phyloP scores from a whole-genome alignment of 2,888 invertebrate genomes.

The Conistra vaccinii region DNA sequence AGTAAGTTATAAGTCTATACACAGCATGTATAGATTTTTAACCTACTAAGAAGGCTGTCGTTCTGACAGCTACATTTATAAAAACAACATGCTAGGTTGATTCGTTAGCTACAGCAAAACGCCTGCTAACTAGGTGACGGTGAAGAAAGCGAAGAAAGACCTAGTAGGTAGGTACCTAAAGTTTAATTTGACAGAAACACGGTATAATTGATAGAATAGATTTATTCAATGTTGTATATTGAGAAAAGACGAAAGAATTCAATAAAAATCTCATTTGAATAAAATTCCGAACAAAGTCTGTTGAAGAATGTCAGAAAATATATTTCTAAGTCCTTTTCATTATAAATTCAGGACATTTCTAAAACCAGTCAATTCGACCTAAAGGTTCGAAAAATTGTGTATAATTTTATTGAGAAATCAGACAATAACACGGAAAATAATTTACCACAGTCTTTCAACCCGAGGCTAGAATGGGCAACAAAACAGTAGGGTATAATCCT shows the following conservation, averaged over 20 bases:
- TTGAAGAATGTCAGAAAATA: constrained; percentile 22
- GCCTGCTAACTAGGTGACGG: background rate
- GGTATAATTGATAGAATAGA: background rate
- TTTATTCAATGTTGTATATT: constrained; percentile 8
- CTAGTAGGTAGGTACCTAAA: background rate
- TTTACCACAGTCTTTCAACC: background rate
- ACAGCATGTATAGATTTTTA: too few relatives aligned
- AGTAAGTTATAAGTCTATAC: background rate
- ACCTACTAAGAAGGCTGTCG: background rate
- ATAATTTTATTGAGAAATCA: constrained; percentile 11
- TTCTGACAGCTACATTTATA: background rate
- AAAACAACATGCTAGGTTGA: background rate
- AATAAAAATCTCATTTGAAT: constrained; percentile 44
- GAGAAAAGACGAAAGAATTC: constrained; percentile 26
- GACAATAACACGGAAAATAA: background rate
- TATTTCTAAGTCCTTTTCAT: constrained; percentile 21
- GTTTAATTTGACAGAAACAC: background rate
- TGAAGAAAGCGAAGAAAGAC: background rate
- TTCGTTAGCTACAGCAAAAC: background rate
- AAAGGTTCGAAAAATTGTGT: background rate
- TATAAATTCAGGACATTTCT: constrained; percentile 36
- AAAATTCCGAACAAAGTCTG: constrained; percentile 23
- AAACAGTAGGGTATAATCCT: background rate
- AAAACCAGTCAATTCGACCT: constrained; percentile 5
- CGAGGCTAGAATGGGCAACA: too few relatives aligned